Evolutionary conservation across 2,797 vertebrate species (phyloP), one percentile per base, ranked within the genome.

Genomic region (Paratrypauchen microcephalus): DNA sequence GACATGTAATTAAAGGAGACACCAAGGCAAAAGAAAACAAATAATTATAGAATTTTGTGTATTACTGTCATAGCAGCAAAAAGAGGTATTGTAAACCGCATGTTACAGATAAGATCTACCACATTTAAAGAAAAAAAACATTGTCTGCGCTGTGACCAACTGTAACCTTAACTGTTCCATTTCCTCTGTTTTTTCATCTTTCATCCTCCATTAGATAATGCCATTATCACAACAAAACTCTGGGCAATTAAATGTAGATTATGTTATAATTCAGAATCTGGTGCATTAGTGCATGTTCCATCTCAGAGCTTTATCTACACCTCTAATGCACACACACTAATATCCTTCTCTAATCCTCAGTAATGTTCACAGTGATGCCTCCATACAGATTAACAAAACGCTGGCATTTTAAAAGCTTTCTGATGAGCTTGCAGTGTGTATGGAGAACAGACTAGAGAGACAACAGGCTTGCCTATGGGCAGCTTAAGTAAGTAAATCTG

Each of bases 191-290:
- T 83, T 86, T 75, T 85, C n/a, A 3, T 77, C 83, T 83, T 78
- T 71, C 19, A 0, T 66, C 52, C 77, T 84, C 86, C 87, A 88
- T 90, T 92, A 88, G 82, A 89, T 92, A 89, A 91, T 86, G 36
- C 78, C 77, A 87, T 89, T 87, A 90, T 85, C 77, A 83, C 76
- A 90, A 86, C 88, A 87, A 90, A 91, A 91, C 76, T 85, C 87
- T 18, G 68, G 86, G 86, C 89, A 92, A 92, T 92, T 91, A 92
- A 89, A 91, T 81, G 79, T 78, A 90, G 87, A 92, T 92, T 90
- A 88, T 0, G 30, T 74, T 75, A 67, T 86, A 86, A 89, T 91
- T 88, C 81, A 84, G 82, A 80, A 80, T 47, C 79, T 85, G 86
- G 80, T 89, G 80, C 89, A 92, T 92, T 92, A 86, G 85, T 82